A percentile compares a stretch with the other conserved stretches of the same genome.
These are phyloP conservation scores for Haemorhous mexicanus DNA, from an alignment of 2,113 vertebrate genomes.

Conservation along the genomic window DNA sequence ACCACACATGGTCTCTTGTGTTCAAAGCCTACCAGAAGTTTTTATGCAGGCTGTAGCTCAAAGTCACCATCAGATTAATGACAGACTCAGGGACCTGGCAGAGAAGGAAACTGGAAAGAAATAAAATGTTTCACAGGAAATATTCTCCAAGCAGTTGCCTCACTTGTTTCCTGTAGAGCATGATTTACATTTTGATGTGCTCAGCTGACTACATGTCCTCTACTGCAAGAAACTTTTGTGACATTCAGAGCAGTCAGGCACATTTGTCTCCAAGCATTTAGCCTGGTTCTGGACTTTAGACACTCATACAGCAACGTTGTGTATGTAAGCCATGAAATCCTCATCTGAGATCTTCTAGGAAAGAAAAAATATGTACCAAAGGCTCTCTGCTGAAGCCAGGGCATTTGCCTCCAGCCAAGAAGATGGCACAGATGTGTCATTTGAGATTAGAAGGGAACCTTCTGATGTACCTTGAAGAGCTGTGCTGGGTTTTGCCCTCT, in stretches of 20 bases:
- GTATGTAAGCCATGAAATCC: neutral
- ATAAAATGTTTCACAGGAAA: neutral
- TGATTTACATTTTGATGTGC: neutral
- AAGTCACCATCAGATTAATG: neutral
- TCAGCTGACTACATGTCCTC: neutral
- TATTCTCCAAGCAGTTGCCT: neutral
- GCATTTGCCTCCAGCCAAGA: neutral
- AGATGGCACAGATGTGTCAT: neutral
- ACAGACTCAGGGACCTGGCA: neutral
- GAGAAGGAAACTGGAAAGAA: neutral
- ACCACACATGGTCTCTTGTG: neutral
- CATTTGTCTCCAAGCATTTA: neutral
- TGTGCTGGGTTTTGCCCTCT: neutral
- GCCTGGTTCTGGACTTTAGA: neutral
- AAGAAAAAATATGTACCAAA: neutral
- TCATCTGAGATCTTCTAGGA: neutral
- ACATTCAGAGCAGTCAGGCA: neutral
- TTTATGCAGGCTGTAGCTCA: neutral
- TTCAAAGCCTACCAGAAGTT: neutral
- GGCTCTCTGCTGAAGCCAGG: neutral
- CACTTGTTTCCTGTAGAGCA: neutral
- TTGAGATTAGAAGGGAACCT: neutral
- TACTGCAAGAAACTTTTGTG: neutral
- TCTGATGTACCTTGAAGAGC: neutral
- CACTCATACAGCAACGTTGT: neutral